These are phyloP conservation scores for Ariopsis seemanni DNA, from an alignment of 2,113 vertebrate species.

Conservation along the genomic window DNA sequence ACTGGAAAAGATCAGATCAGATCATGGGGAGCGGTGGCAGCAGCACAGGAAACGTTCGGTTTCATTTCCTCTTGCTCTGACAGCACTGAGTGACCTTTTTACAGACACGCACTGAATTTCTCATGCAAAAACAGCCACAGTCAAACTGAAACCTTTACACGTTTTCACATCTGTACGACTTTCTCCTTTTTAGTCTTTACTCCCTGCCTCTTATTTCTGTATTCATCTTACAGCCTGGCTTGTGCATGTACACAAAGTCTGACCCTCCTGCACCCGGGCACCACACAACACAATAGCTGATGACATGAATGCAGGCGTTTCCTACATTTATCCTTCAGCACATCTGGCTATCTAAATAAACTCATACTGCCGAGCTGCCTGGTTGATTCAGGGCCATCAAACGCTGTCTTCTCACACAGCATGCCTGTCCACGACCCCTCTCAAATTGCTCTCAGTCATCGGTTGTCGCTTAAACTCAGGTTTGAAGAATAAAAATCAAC, in stretches of 20 bases:
- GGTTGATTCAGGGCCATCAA: background rate
- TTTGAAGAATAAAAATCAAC: background rate
- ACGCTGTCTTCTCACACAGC: background rate
- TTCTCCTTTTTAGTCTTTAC: background rate
- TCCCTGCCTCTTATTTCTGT: constrained; percentile 8
- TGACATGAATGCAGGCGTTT: constrained; percentile 25
- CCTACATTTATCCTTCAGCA: constrained; percentile 39
- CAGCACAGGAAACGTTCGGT: constrained; percentile 43
- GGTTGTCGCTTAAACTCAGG: background rate
- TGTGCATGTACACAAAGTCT: background rate
- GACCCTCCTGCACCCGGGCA: background rate
- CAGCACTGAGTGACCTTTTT: constrained; percentile 29
- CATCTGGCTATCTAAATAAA: constrained; percentile 13
- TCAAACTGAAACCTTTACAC: constrained; percentile 7
- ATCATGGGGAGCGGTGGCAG: constrained; percentile 30
- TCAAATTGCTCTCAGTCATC: background rate
- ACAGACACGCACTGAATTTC: background rate
- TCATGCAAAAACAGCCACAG: background rate
- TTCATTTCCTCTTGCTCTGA: constrained; percentile 44
- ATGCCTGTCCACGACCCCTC: background rate
- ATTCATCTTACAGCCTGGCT: constrained; percentile 24
- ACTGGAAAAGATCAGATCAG: constrained; percentile 51
- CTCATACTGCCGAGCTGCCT: background rate
- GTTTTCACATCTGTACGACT: background rate
- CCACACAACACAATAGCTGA: constrained; percentile 28